These are phyloP conservation scores for Heliconius aoede DNA, from an alignment of 2,888 invertebrate genomes.

Conservation along the genomic window DNA sequence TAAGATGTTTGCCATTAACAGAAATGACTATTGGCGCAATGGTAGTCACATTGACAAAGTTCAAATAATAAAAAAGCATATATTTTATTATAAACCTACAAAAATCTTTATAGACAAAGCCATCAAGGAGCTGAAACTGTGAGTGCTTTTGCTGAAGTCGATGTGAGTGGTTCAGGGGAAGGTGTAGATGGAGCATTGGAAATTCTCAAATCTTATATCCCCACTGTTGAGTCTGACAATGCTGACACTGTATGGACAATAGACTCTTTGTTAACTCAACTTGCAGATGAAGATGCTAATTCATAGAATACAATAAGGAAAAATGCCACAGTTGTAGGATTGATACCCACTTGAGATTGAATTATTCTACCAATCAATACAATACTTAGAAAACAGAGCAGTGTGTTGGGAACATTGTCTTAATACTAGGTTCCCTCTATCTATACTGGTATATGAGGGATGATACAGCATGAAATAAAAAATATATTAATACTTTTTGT, in stretches of 20 bases:
- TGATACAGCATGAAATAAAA: too few relatives aligned
- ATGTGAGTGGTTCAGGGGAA: conserved; percentile 64
- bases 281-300: conserved; percentile 61
- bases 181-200: conserved; percentile 72
- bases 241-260: conserved; percentile 77
- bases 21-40: not conserved
- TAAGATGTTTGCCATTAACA: not conserved
- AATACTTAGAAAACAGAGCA: too few relatives aligned
- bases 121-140: conserved; percentile 72
- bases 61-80: too few relatives aligned
- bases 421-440: too few relatives aligned
- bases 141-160: conserved; percentile 71
- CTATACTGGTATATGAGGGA: too few relatives aligned
- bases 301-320: not conserved
- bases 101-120: conserved; percentile 55
- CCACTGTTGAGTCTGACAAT: conserved; percentile 67
- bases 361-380: not conserved
- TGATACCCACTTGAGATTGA: not conserved
- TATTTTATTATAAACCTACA: too few relatives aligned
- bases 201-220: conserved; percentile 68
- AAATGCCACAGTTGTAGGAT: not conserved
- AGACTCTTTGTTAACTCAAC: conserved; percentile 70
- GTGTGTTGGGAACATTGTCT: too few relatives aligned
- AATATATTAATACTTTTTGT: too few relatives aligned
- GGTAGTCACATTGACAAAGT: too few relatives aligned